These are phyloP conservation scores for Sceloporus undulatus DNA, from an alignment of 2,113 vertebrate species.

Conservation along the genomic window DNA sequence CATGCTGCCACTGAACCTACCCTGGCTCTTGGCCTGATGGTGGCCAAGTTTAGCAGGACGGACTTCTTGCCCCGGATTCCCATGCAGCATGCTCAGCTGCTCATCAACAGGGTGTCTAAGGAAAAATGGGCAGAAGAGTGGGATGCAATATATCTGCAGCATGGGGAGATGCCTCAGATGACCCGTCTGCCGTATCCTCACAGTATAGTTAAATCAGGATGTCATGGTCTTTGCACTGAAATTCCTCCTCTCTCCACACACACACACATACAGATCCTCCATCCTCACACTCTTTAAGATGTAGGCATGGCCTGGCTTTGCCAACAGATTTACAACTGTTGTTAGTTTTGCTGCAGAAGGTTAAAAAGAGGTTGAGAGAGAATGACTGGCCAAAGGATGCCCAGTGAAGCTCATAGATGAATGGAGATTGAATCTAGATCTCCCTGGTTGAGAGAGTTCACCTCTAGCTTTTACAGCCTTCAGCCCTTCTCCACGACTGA, in stretches of 20 bases:
- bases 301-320: conserved; percentile 77
- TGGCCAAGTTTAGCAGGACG: too few species aligned
- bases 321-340: conserved; percentile 81
- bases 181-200: conserved; percentile 72
- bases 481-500: neutral
- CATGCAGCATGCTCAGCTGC: too few species aligned
- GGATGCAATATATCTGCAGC: conserved; percentile 76
- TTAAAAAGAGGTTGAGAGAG: too few species aligned
- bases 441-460: too few species aligned
- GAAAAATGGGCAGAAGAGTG: conserved; percentile 34
- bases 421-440: too few species aligned
- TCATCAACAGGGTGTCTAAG: conserved; percentile 18
- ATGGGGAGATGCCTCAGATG: conserved; percentile 64
- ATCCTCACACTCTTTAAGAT: conserved; percentile 67
- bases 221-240: conserved; percentile 79
- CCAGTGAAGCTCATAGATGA: too few species aligned
- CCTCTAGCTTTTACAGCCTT: neutral
- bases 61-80: too few species aligned
- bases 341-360: conserved; percentile 74
- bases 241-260: conserved; percentile 56
- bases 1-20: too few species aligned
- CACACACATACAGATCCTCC: conserved; percentile 26
- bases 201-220: conserved; percentile 74
- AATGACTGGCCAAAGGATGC: too few species aligned
- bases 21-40: too few species aligned